Evolutionary conservation across 1,140 invertebrate genomes (phyloP).

Genomic region (Cotesia chilonis): DNA sequence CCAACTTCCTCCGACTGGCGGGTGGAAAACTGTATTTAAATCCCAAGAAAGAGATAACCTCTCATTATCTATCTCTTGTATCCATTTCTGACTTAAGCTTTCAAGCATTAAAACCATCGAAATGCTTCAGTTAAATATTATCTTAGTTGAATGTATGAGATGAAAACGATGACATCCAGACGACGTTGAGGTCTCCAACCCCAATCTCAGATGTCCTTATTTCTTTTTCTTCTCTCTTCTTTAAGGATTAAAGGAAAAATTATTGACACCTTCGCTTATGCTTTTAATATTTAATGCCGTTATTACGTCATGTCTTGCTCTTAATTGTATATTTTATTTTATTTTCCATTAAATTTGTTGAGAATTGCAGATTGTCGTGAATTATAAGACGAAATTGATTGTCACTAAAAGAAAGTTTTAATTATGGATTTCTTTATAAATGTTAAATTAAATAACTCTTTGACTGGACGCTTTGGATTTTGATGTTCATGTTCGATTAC

Average conservation of each 20-base stretch:
- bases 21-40: background rate
- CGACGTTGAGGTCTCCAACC: slow-evolving; percentile 12
- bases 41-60: background rate
- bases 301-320: too few relatives aligned
- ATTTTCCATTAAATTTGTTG: too few relatives aligned
- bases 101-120: slow-evolving; percentile 26
- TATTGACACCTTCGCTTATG: background rate
- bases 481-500: too few relatives aligned
- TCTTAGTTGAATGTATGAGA: slow-evolving; percentile 32
- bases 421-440: too few relatives aligned
- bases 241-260: background rate
- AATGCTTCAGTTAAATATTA: slow-evolving; percentile 5
- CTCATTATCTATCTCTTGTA: slow-evolving; percentile 15
- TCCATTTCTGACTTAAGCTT: slow-evolving; percentile 7
- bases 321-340: too few relatives aligned
- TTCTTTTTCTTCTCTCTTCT: background rate
- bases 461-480: too few relatives aligned
- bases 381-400: too few relatives aligned
- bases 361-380: too few relatives aligned
- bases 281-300: too few relatives aligned
- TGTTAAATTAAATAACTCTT: too few relatives aligned
- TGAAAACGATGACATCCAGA: slow-evolving; percentile 20
- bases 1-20: slow-evolving; percentile 9
- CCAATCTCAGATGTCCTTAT: slow-evolving; percentile 2
- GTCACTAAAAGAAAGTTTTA: too few relatives aligned